Conservation (phyloP, 2,113 vertebrate species). For the Aythya baeri region DNA sequence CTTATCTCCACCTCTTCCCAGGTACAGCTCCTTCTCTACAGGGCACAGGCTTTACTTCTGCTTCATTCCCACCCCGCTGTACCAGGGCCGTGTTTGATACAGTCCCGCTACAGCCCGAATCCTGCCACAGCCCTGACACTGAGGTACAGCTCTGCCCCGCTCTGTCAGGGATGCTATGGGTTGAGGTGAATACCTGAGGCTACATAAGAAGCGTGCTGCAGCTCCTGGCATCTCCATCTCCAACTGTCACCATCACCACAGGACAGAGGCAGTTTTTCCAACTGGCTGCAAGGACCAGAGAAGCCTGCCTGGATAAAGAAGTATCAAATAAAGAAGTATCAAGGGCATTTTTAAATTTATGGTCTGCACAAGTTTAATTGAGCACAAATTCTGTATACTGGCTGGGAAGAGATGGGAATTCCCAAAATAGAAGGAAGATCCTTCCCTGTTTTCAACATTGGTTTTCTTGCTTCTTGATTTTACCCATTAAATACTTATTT, state of each 20-base stretch:
- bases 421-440: neutral
- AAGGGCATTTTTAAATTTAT: neutral
- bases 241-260: neutral
- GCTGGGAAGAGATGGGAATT: neutral
- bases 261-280: neutral
- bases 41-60: rapidly evolving
- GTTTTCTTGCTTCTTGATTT: rapidly evolving
- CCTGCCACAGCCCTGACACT: rapidly evolving
- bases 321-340: no score
- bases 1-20: neutral
- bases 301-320: neutral
- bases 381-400: rapidly evolving
- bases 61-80: rapidly evolving
- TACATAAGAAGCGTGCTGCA: no score
- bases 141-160: neutral
- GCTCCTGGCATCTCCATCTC: neutral
- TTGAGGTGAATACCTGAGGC: rapidly evolving
- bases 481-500: neutral
- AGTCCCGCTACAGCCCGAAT: rapidly evolving
- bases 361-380: no score
- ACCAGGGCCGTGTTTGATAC: rapidly evolving
- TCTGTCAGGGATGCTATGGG: neutral
- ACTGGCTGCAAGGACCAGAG: rapidly evolving
- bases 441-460: rapidly evolving
- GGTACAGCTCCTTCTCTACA: neutral